Conservation (phyloP, 2,888 invertebrate species). For the Julus scandinavius region DNA sequence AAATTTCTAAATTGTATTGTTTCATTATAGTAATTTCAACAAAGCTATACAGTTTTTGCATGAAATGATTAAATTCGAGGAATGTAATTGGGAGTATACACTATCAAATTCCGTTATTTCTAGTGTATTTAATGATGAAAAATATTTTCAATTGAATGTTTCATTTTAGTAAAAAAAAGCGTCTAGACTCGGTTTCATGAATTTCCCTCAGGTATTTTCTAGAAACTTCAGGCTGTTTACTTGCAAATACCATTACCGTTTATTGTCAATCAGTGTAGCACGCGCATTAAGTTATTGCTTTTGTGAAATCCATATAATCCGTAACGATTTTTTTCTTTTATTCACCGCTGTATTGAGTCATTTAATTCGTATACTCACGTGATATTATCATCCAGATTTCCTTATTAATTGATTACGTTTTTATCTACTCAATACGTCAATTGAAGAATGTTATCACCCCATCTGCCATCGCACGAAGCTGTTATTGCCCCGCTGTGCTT, state of each 20-base stretch:
- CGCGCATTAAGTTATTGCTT: not conserved
- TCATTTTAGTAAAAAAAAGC: not conserved
- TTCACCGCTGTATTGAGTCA: not conserved
- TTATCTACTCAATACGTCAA: not conserved
- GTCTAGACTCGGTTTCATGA: not conserved
- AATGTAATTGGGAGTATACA: not conserved
- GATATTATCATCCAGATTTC: not conserved
- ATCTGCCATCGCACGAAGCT: not conserved
- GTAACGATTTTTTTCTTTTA: not conserved
- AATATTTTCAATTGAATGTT: not conserved
- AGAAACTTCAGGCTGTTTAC: not conserved
- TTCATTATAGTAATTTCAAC: not conserved
- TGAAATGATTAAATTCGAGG: not conserved
- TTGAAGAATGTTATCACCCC: not conserved
- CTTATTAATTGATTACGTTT: not conserved
- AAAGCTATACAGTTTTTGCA: not conserved
- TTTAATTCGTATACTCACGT: too few relatives aligned
- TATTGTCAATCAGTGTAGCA: not conserved
- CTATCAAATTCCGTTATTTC: not conserved
- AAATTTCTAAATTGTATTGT: too few relatives aligned
- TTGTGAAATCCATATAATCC: not conserved
- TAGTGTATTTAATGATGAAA: not conserved
- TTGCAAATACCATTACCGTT: not conserved
- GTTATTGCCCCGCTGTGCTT: conserved; percentile 25
- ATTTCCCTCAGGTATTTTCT: not conserved